Conservation (phyloP, 2,797 vertebrate genomes). For the Odontamblyopus lacepedii region DNA sequence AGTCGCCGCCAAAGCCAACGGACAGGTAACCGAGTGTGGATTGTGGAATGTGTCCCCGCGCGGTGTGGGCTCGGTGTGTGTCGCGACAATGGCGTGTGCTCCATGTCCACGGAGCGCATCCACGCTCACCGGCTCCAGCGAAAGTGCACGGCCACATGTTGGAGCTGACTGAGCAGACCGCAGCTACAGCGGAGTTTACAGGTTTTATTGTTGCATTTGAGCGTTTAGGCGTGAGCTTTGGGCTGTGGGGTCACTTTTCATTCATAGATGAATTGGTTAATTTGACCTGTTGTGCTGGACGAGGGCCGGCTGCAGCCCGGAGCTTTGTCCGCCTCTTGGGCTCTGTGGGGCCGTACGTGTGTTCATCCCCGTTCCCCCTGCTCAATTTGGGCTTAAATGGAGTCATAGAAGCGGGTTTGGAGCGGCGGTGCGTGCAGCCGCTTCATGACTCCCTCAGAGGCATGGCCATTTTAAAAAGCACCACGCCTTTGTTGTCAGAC, state of each 20-base stretch:
- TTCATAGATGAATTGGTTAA: not conserved
- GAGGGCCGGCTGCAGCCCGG: not conserved
- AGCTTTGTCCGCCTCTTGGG: not conserved
- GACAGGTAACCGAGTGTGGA: constrained; percentile 83
- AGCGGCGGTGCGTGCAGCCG: constrained; percentile 34
- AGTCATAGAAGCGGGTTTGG: not conserved
- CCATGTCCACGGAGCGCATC: constrained; percentile 60
- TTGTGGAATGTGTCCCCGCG: constrained; percentile 20
- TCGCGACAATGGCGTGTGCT: constrained; percentile 68
- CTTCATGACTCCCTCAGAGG: constrained; percentile 52
- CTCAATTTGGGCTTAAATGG: not conserved
- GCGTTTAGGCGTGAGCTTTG: not conserved
- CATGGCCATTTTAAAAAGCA: constrained; percentile 77
- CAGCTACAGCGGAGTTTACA: not conserved
- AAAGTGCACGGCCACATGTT: constrained; percentile 70
- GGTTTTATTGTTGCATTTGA: not conserved
- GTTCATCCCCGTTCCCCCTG: not conserved
- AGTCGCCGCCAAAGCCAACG: constrained; percentile 91
- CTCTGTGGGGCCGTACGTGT: not conserved
- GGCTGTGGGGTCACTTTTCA: not conserved
- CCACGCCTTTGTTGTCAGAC: constrained; percentile 83
- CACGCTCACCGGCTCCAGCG: constrained; percentile 69
- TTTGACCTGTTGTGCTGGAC: constrained; percentile 10
- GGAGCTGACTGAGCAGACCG: not conserved
- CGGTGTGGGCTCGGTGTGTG: constrained; percentile 42